phyloP scores from a whole-genome alignment of 2,888 invertebrate species.

The Agonum fuliginosum region DNA sequence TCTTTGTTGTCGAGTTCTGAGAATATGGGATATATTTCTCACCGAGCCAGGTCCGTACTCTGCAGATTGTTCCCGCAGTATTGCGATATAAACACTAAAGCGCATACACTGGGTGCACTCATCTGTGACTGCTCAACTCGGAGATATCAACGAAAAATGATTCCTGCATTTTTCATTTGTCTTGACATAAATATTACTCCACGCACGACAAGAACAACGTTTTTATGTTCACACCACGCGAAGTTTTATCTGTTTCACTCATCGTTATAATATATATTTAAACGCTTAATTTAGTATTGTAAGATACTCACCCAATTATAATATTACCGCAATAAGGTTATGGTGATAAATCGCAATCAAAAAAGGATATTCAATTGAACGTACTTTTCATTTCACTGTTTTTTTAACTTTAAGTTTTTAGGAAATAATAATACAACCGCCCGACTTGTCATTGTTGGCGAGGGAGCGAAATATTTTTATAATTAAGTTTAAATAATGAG shows the following conservation, averaged over 20 bases:
- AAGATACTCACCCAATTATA: no score
- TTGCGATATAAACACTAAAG: not conserved
- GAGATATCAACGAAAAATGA: slow-evolving; percentile 29
- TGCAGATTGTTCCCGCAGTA: not conserved
- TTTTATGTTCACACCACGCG: not conserved
- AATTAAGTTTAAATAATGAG: no score
- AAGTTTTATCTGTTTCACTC: not conserved
- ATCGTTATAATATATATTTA: not conserved
- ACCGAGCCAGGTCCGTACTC: slow-evolving; percentile 5
- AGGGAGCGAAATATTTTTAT: no score
- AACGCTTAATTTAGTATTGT: no score
- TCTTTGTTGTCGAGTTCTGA: slow-evolving; percentile 56
- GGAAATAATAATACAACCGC: no score
- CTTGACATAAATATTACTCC: not conserved
- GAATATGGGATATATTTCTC: slow-evolving; percentile 50
- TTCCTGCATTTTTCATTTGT: not conserved
- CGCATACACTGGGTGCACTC: slow-evolving; percentile 7
- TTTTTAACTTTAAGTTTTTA: no score
- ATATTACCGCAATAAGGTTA: no score
- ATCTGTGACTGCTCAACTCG: slow-evolving; percentile 16
- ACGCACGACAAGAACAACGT: not conserved
- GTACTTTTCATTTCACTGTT: no score
- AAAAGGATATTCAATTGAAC: no score
- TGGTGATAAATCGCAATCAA: no score
- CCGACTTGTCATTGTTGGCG: no score